These are phyloP conservation scores for Antennarius striatus DNA, from an alignment of 2,113 vertebrate species.

Conservation along the genomic window DNA sequence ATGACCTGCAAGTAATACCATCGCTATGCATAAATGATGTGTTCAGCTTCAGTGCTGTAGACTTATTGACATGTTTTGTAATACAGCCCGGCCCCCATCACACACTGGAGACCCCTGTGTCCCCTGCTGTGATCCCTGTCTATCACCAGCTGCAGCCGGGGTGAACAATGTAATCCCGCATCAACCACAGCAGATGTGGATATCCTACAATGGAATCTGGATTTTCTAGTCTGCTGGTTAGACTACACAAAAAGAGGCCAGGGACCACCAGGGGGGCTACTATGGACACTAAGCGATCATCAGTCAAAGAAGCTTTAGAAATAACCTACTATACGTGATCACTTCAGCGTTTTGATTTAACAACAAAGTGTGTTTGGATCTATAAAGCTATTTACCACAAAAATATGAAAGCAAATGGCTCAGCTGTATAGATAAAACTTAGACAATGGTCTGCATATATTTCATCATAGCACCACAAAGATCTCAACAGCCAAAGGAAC, in stretches of 20 bases:
- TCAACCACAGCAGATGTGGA: conserved; percentile 49
- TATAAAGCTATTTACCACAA: too few relatives aligned
- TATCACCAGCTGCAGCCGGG: conserved; percentile 49
- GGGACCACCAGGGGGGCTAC: conserved; percentile 3
- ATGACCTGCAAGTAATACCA: conserved; percentile 50
- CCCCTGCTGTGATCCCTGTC: conserved; percentile 47
- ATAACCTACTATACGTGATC: background rate
- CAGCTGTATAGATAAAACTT: too few relatives aligned
- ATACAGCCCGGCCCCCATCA: conserved; percentile 43
- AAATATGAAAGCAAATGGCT: too few relatives aligned
- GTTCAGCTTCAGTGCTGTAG: conserved; percentile 41
- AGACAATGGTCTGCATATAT: too few relatives aligned
- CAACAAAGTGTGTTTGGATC: background rate
- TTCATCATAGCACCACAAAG: too few relatives aligned
- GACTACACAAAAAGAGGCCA: conserved; percentile 9
- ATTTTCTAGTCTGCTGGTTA: conserved; percentile 14
- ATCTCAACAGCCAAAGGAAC: too few relatives aligned
- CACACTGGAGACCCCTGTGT: conserved; percentile 39
- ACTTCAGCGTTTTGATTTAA: background rate
- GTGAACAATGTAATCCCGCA: conserved; percentile 66
- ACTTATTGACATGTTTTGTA: conserved; percentile 71
- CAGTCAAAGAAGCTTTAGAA: background rate
- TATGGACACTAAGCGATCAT: background rate
- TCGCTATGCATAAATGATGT: conserved; percentile 66
- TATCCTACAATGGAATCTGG: conserved; percentile 4